Evolutionary conservation across 1,140 invertebrate species (phyloP).

Genomic region (Hydropsyche tenuis): DNA sequence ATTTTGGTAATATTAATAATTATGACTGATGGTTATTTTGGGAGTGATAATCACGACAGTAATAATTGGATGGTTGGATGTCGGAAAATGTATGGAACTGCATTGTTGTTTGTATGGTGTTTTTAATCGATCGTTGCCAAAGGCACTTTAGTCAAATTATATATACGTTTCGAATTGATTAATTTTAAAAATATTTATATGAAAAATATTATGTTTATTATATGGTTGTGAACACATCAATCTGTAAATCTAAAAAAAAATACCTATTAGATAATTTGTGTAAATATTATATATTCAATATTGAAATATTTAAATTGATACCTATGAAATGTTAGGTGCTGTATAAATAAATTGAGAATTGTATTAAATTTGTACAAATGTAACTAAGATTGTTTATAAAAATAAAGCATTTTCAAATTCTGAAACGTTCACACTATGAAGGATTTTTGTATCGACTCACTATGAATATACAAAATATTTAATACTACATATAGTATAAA

Average conservation of each 20-base stretch:
- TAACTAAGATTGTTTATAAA: slow-evolving; percentile 21
- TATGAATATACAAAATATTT: neutral
- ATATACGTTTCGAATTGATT: neutral
- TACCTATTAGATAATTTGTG: slow-evolving; percentile 13
- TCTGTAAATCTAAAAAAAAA: slow-evolving; percentile 27
- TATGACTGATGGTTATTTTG: too few relatives aligned
- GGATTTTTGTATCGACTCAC: too few relatives aligned
- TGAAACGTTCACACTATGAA: too few relatives aligned
- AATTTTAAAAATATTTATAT: too few relatives aligned
- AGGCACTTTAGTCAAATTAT: slow-evolving; percentile 17
- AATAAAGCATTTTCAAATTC: neutral
- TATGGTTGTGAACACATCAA: slow-evolving; percentile 48
- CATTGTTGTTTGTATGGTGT: neutral
- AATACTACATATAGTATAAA: neutral
- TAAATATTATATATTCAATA: slow-evolving; percentile 1
- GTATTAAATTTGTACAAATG: slow-evolving; percentile 26
- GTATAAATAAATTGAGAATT: slow-evolving; percentile 28
- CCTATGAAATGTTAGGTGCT: slow-evolving; percentile 33
- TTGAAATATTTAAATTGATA: neutral
- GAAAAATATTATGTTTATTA: slow-evolving; percentile 24
- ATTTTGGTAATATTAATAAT: neutral
- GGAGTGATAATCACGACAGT: too few relatives aligned
- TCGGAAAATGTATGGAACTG: neutral
- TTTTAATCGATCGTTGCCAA: slow-evolving; percentile 10
- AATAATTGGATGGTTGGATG: too few relatives aligned